phyloP scores from a whole-genome alignment of 2,888 invertebrate genomes.

The Deilephila elpenor region DNA sequence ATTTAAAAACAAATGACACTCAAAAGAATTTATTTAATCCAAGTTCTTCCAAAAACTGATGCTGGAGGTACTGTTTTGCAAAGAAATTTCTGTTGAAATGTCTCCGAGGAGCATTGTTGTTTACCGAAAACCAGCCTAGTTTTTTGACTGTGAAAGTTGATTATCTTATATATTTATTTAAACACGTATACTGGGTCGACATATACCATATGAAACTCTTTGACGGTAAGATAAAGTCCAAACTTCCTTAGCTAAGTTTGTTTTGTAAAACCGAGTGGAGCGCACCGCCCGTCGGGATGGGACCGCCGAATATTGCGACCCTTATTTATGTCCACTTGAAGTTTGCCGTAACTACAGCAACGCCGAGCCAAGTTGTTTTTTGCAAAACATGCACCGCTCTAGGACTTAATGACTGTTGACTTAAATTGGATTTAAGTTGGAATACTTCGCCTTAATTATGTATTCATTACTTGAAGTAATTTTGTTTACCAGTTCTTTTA shows the following conservation, averaged over 20 bases:
- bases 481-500: background rate
- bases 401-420: slow-evolving; percentile 53
- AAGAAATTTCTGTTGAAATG: slow-evolving; percentile 70
- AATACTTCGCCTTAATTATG: slow-evolving; percentile 46
- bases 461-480: slow-evolving; percentile 33
- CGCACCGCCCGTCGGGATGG: slow-evolving; percentile 73
- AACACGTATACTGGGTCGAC: slow-evolving; percentile 46
- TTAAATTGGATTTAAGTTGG: slow-evolving; percentile 35
- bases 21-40: slow-evolving; percentile 75
- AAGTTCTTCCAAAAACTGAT: slow-evolving; percentile 73
- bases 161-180: slow-evolving; percentile 63
- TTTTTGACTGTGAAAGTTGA: slow-evolving; percentile 52
- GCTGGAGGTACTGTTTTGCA: slow-evolving; percentile 65
- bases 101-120: slow-evolving; percentile 49
- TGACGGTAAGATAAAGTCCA: slow-evolving; percentile 40
- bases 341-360: slow-evolving; percentile 74
- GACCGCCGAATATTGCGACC: slow-evolving; percentile 80
- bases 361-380: slow-evolving; percentile 64
- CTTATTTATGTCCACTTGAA: slow-evolving; percentile 84
- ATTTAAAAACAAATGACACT: slow-evolving; percentile 64
- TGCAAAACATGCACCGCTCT: slow-evolving; percentile 61
- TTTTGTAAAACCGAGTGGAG: slow-evolving; percentile 63
- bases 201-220: slow-evolving; percentile 43
- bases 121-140: slow-evolving; percentile 63
- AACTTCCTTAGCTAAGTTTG: slow-evolving; percentile 44